Base-by-base conservation (phyloP, 2,113 vertebrate genomes). In the Mustelus asterias region DNA sequence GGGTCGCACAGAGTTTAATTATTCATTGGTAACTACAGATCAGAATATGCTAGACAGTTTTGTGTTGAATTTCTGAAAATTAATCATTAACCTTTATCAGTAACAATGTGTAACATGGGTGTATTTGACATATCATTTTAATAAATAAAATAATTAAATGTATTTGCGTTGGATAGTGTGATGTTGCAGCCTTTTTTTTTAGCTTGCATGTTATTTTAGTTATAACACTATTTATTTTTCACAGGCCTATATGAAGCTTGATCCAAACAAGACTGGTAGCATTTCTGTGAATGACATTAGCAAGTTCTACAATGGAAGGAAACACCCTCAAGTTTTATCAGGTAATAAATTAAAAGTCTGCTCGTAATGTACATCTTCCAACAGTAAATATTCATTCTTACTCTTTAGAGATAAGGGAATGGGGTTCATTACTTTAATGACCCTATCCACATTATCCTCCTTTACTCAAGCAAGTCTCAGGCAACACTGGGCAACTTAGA, bases 191-290 rank as follows among this genome's bases (percentile, higher is more conserved):
- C 48, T 41, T 60, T 60, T 90, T 48, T 96, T 48, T 67, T 60
- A 72, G 48, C 33, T 95, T 88, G 3, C 54, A 44, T 86, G 5
- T 90, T 63, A n/a, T 29, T 60, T 90, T 11, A 4, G 54, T 54
- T 83, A 95, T 90, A 94, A 65, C n/a, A 93, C 90, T 96, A 83
- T 96, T 65, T 96, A 41, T 54, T 96, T 83, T 96, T 70, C 96
- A 96, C 96, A 98, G 98, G 98, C 97, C 96, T 98, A 98, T 96
- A 98, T 98, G 97, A 98, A 98, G 97, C 96, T 98, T 78, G 98
- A 98, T 97, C 98, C 98, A 96, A 98, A 96, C 97, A 98, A 98
- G 97, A 98, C 97, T 67, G 98, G 98, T 63, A 97, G 63, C 0
- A 97, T 98, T 24, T 95, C 97, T 96, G 67, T 98, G 95, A 97